Conservation (phyloP, 2,888 invertebrate species). For the Xanthia icteritia region DNA sequence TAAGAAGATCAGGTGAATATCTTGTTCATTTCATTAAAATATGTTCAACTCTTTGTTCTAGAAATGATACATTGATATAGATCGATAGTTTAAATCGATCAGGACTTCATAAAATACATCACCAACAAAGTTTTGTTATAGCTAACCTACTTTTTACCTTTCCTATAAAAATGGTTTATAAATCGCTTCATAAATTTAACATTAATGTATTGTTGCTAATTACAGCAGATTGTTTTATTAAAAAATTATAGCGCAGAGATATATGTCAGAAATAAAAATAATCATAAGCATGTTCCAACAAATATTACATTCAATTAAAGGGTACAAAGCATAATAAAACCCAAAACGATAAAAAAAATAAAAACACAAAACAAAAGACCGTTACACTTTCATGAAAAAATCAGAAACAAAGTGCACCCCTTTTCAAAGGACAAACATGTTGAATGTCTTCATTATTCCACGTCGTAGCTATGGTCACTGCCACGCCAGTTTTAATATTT, state of each 20-base stretch:
- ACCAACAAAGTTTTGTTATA: too few relatives aligned
- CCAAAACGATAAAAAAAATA: slow-evolving; percentile 11
- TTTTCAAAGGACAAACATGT: slow-evolving; percentile 65
- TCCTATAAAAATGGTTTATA: too few relatives aligned
- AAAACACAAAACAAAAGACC: slow-evolving; percentile 10
- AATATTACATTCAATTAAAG: slow-evolving; percentile 4
- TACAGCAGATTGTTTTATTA: background rate
- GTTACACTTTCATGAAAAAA: slow-evolving; percentile 49
- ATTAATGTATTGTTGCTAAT: too few relatives aligned
- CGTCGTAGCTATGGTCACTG: slow-evolving; percentile 75
- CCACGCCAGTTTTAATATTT: slow-evolving; percentile 85
- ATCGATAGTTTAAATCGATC: background rate
- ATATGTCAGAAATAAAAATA: background rate
- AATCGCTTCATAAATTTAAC: too few relatives aligned
- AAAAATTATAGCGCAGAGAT: too few relatives aligned
- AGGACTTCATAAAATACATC: too few relatives aligned
- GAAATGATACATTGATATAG: too few relatives aligned
- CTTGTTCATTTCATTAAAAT: background rate
- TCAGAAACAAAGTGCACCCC: slow-evolving; percentile 60
- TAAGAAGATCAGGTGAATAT: background rate
- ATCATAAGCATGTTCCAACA: background rate
- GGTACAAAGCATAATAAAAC: slow-evolving; percentile 13
- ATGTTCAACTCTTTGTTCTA: background rate
- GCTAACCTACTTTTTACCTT: too few relatives aligned
- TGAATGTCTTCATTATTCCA: slow-evolving; percentile 78